phyloP scores from a whole-genome alignment of 2,797 vertebrate species.

The Rhynchotus rufescens region DNA sequence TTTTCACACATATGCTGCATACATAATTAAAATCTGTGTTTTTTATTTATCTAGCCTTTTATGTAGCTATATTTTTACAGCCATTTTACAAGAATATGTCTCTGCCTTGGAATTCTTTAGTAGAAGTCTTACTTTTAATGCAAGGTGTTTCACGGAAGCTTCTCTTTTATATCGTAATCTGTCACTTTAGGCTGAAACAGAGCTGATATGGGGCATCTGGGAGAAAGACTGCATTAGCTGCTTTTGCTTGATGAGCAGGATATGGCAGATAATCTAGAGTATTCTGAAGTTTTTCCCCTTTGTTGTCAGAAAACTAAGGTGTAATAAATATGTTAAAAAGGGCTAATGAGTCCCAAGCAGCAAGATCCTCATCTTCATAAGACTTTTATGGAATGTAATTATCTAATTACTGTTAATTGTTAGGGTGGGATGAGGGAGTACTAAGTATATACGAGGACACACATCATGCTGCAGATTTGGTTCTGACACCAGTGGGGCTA shows the following conservation, averaged over 20 bases:
- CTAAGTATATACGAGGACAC: not conserved
- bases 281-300: slow-evolving; percentile 45
- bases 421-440: slow-evolving; percentile 44
- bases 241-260: slow-evolving; percentile 34
- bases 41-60: not conserved
- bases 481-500: not conserved
- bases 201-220: slow-evolving; percentile 25
- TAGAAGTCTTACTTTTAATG: not conserved
- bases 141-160: slow-evolving; percentile 32
- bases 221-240: slow-evolving; percentile 14
- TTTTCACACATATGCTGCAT: not conserved
- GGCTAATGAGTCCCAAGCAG: slow-evolving; percentile 62
- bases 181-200: slow-evolving; percentile 47
- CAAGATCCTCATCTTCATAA: slow-evolving; percentile 52
- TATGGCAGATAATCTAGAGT: slow-evolving; percentile 7
- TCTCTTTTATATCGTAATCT: slow-evolving; percentile 1
- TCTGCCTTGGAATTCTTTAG: not conserved
- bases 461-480: not conserved
- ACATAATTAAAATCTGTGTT: not conserved
- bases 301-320: slow-evolving; percentile 64
- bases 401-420: slow-evolving; percentile 75
- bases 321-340: slow-evolving; percentile 65
- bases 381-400: slow-evolving; percentile 67
- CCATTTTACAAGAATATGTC: slow-evolving; percentile 2
- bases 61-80: slow-evolving; percentile 16